Base-by-base conservation (phyloP, 2,113 vertebrate species). In the Sterrhoptilus dennistouni region DNA sequence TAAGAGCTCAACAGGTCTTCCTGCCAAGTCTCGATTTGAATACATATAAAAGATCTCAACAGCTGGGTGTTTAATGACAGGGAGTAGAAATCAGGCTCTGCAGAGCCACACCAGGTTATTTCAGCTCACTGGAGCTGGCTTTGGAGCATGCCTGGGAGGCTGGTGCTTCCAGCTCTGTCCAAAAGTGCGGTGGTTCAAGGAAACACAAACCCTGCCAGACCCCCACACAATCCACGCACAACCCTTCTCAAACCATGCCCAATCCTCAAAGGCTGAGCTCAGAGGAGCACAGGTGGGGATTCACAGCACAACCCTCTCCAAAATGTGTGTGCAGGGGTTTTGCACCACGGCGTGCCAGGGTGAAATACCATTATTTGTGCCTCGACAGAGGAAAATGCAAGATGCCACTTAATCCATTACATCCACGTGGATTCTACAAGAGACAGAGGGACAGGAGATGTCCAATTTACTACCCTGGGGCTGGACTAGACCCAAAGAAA, bases 11-110 rank as follows among this genome's bases (percentile, higher is more conserved):
- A 38, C 18, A 70, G 42, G 85, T 84, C 72, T 89, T 86, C 38
- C 77, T 96, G 87, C 87, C 87, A 95, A 83, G 45, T 47, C 83
- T 85, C 91, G 69, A 29, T 85, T 0, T 72, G 78, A 91, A 90
- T 81, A 59, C 35, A 63, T 22, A 81, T 31, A 91, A 88, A 94
- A 91, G 66, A 90, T 38, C 75, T 89, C 84, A 96, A 61, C 70
- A 91, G 72, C 84, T 91, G 87, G 31, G 70, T 93, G 78, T 94
- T 96, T 88, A 94, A 91, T 89, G 84, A 91, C 45, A 76, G 63
- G 89, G 54, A 90, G 70, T 69, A 80, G 82, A 87, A 94, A 85
- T 54, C 74, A 87, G 87, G 75, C 59, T 91, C 50, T 8, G 9
- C 54, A 85, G 75, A 87, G 91, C 53, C 71, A 6, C 88, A 91